Percentiles rank a stretch among this genome's conserved stretches.
Conservation (phyloP, 2,113 vertebrate species). For the Paraplagusia blochii region DNA sequence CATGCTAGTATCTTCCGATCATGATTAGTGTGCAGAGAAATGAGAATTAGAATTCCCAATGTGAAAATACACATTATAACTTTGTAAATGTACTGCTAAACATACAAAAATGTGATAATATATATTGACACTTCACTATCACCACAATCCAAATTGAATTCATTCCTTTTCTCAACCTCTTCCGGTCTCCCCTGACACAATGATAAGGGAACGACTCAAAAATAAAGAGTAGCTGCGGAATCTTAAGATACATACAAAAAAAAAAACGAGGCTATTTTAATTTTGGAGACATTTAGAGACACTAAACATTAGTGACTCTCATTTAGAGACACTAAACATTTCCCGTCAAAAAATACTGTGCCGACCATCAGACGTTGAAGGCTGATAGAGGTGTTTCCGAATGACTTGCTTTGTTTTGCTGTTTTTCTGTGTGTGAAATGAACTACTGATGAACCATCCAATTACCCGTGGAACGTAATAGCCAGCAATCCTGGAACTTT, state of each 20-base stretch:
- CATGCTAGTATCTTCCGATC: too few species aligned
- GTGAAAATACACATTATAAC: too few species aligned
- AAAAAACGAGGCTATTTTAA: slow-evolving; percentile 15
- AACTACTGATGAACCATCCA: slow-evolving; percentile 54
- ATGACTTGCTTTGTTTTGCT: slow-evolving; percentile 62
- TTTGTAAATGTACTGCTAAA: too few species aligned
- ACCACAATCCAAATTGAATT: too few species aligned
- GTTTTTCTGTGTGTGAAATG: slow-evolving; percentile 59
- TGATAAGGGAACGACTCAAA: slow-evolving; percentile 24
- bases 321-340: slow-evolving; percentile 46
- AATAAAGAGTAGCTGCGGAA: slow-evolving; percentile 18
- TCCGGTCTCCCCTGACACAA: slow-evolving; percentile 23
- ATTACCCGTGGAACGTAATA: slow-evolving; percentile 52
- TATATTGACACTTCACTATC: too few species aligned
- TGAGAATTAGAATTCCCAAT: too few species aligned
- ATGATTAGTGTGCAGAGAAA: too few species aligned
- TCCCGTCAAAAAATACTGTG: slow-evolving; percentile 27
- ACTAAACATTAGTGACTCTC: too few species aligned
- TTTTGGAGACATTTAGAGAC: too few species aligned
- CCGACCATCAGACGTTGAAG: slow-evolving; percentile 46
- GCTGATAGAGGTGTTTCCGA: slow-evolving; percentile 56
- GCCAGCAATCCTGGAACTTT: slow-evolving; percentile 14
- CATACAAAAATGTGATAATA: too few species aligned
- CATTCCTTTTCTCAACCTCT: slow-evolving; percentile 24
- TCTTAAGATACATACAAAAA: slow-evolving; percentile 35